These are phyloP conservation scores for Zapornia atra DNA, from an alignment of 2,113 vertebrate genomes.

Conservation along the genomic window DNA sequence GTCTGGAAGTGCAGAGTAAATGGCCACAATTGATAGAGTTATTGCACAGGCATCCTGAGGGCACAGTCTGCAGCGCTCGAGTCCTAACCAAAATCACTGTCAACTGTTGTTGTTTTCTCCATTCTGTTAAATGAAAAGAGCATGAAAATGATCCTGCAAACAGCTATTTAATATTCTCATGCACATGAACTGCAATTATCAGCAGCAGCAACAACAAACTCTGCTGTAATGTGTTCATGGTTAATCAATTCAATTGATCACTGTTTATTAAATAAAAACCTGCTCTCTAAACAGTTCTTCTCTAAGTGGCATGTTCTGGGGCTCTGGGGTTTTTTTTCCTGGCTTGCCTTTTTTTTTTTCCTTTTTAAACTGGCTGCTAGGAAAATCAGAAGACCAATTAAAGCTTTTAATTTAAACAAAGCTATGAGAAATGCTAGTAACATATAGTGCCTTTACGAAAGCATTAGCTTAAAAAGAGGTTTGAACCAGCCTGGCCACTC, in stretches of 20 bases:
- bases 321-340: background rate
- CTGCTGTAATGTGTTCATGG: constrained; percentile 66
- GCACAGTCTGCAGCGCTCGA: constrained; percentile 47
- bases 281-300: constrained; percentile 70
- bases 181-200: constrained; percentile 56
- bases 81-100: constrained; percentile 49
- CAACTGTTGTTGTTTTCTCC: constrained; percentile 34
- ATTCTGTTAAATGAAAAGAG: constrained; percentile 53
- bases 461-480: background rate
- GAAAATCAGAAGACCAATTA: constrained; percentile 51
- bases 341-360: background rate
- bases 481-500: background rate
- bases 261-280: constrained; percentile 81
- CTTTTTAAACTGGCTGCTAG: background rate
- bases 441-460: background rate
- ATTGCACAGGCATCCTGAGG: constrained; percentile 54
- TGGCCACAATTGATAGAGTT: constrained; percentile 62
- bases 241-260: constrained; percentile 78
- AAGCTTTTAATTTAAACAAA: constrained; percentile 67
- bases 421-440: background rate
- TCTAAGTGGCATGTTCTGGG: constrained; percentile 16
- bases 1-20: constrained; percentile 52
- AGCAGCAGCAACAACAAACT: constrained; percentile 57
- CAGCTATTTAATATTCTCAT: constrained; percentile 54
- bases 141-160: constrained; percentile 33